These are phyloP conservation scores for Ranitomeya variabilis DNA, from an alignment of 2,113 vertebrate species.

Conservation along the genomic window DNA sequence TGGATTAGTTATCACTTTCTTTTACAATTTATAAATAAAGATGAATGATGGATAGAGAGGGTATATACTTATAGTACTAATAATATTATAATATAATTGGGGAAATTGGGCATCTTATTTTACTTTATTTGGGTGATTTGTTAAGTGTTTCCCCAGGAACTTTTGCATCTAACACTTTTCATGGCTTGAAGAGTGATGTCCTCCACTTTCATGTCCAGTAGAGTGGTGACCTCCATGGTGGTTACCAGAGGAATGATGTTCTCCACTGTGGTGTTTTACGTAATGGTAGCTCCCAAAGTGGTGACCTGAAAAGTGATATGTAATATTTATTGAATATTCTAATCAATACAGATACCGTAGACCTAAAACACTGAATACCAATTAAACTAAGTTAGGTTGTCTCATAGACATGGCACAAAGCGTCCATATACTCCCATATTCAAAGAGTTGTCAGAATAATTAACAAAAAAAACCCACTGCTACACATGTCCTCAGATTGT, in stretches of 20 bases:
- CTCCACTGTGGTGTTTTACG: not conserved
- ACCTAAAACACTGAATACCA: no score
- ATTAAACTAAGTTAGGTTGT: no score
- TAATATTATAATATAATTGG: not conserved
- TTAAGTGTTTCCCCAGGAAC: not conserved
- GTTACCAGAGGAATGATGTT: not conserved
- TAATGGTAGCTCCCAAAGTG: not conserved
- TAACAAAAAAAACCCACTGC: no score
- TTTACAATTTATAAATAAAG: not conserved
- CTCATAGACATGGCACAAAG: no score
- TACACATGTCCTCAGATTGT: no score
- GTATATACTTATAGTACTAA: not conserved
- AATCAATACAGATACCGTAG: not conserved
- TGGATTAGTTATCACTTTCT: conserved; percentile 2
- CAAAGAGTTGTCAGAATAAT: no score
- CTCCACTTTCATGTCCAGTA: not conserved
- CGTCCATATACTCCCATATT: no score
- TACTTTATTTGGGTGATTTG: not conserved
- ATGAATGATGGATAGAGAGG: not conserved
- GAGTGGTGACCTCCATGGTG: not conserved
- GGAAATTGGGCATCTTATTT: not conserved
- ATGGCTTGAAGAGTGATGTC: not conserved
- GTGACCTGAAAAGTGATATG: not conserved
- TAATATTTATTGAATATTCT: not conserved
- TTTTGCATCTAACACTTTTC: not conserved